phyloP scores from a whole-genome alignment of 2,888 invertebrate genomes.

The Agriopis aurantiaria region DNA sequence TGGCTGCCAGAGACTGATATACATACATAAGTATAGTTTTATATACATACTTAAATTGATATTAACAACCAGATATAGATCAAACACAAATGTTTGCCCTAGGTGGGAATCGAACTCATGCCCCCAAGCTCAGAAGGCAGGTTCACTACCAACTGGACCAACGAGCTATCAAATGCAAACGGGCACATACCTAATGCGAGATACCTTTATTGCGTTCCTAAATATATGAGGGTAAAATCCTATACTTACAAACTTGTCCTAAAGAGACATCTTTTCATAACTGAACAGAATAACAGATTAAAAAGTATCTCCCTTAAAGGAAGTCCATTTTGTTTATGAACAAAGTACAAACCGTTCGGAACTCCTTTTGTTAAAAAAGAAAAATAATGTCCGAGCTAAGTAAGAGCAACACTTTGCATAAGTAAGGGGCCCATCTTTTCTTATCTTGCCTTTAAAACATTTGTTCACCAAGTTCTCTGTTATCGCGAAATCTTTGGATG shows the following conservation, averaged over 20 bases:
- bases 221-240: neutral
- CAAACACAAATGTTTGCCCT: too few relatives aligned
- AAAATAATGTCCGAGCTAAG: slow-evolving; percentile 10
- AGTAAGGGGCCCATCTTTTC: slow-evolving; percentile 2
- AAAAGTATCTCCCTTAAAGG: neutral
- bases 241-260: neutral
- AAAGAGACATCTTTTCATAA: neutral
- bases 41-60: too few relatives aligned
- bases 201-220: neutral
- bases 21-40: too few relatives aligned
- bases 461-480: neutral
- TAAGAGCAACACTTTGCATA: slow-evolving; percentile 11
- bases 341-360: slow-evolving; percentile 6
- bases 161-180: too few relatives aligned
- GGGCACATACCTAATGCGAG: too few relatives aligned
- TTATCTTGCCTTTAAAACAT: slow-evolving; percentile 8
- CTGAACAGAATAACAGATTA: slow-evolving; percentile 1
- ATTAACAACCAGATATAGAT: too few relatives aligned
- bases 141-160: too few relatives aligned
- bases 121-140: too few relatives aligned
- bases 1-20: too few relatives aligned
- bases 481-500: slow-evolving; percentile 12
- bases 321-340: slow-evolving; percentile 15
- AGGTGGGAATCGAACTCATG: too few relatives aligned
- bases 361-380: slow-evolving; percentile 13